Conservation (phyloP, 2,888 invertebrate species). For the Smittia aterrima region DNA sequence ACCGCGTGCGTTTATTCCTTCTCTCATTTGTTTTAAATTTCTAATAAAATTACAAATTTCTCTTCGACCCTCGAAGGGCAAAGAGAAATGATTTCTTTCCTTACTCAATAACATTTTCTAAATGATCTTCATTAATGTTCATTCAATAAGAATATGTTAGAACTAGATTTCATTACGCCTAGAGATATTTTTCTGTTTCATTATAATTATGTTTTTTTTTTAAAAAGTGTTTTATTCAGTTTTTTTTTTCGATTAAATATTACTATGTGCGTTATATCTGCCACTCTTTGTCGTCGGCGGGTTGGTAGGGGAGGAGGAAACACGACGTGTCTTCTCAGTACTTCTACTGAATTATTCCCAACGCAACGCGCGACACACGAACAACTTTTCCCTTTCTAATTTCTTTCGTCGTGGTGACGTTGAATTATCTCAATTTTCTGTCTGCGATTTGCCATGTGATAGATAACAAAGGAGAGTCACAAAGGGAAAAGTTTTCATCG, state of each 20-base stretch:
- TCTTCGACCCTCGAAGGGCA: background rate
- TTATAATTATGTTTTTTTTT: background rate
- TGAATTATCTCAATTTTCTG: background rate
- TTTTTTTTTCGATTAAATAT: constrained; percentile 21
- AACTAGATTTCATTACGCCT: background rate
- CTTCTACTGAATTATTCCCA: background rate
- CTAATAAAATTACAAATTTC: background rate
- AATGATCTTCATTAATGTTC: background rate
- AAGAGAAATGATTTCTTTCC: background rate
- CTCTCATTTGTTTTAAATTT: background rate
- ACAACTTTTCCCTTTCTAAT: background rate
- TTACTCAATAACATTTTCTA: constrained; percentile 2
- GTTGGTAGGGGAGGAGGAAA: no score
- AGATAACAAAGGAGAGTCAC: background rate
- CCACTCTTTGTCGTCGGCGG: background rate
- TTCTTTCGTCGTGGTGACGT: background rate
- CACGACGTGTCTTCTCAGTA: background rate
- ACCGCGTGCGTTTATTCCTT: constrained; percentile 15
- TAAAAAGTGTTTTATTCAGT: background rate
- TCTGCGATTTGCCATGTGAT: background rate
- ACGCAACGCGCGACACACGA: background rate
- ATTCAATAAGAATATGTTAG: constrained; percentile 1
- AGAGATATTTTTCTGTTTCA: constrained; percentile 2
- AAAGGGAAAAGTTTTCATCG: background rate
- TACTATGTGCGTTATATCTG: constrained; percentile 40